Evolutionary conservation across 2,113 vertebrate genomes (phyloP), one percentile per base, ranked within the genome.

Genomic region (Colius striatus): DNA sequence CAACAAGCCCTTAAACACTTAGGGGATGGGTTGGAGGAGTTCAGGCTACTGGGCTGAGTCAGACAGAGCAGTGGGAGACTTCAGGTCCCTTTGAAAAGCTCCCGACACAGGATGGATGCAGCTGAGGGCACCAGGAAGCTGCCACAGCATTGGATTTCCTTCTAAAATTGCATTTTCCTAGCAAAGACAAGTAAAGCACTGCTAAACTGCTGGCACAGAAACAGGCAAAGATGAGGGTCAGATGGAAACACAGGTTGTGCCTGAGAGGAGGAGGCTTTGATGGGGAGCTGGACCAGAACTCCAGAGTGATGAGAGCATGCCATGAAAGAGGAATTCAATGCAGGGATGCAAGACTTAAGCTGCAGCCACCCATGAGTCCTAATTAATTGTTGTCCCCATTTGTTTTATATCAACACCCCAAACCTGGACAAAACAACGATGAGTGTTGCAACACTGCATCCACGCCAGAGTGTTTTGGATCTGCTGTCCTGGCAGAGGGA

Each of bases 401-500:
- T 53, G 41, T 25, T 2, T 73, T 47, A 36, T 1, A 60, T 47
- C 9, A 43, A 2, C 47, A 29, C 30, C 13, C 20, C 48, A 22
- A 36, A 84, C 3, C 13, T 2, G 12, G 61, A 21, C 8, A 48
- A 32, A 66, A 22, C 10, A 13, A 0, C 16, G 34, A 20, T 18
- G 23, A 25, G 45, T 0, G 3, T 11, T 38, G 32, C 21, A 36
- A 8, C 2, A 53, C 21, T 7, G 1, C 0, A 0, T 22, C 12
- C 61, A 20, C 10, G 7, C 45, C n/a, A 1, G 38, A 0, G 3
- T 41, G 14, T 41, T 58, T 18, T 26, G 11, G n/a, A 38, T 45
- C 47, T 15, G 51, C 13, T 30, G 6, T 12, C 23, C 21, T 30
- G 12, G 7, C 27, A 5, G 51, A 43, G 50, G 43, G 12, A 32